These are phyloP conservation scores for Chaetophractus vellerosus DNA, from an alignment of 2,797 vertebrate genomes.

Conservation along the genomic window DNA sequence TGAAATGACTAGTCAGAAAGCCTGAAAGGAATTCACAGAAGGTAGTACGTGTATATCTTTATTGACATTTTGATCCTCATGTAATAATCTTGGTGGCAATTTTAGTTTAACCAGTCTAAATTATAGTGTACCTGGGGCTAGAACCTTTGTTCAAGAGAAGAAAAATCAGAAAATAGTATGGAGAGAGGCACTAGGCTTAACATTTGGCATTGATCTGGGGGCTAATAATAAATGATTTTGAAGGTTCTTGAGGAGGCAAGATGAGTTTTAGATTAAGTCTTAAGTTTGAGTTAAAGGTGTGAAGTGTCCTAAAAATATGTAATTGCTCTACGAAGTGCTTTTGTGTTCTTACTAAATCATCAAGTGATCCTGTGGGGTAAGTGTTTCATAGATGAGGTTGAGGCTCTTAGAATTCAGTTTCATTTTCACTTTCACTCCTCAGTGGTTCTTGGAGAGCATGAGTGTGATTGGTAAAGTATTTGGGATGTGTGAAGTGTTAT, in stretches of 20 bases:
- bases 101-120: not conserved
- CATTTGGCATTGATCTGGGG: constrained; percentile 49
- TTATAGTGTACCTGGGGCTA: not conserved
- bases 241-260: not conserved
- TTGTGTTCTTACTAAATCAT: constrained; percentile 42
- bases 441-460: not conserved
- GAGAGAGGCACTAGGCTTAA: not conserved
- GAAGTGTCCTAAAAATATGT: not conserved
- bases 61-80: not conserved
- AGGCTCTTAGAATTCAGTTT: constrained; percentile 20
- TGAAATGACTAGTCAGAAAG: not conserved
- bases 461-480: not conserved
- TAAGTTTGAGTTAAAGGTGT: not conserved
- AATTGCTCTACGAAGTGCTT: constrained; percentile 3
- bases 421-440: not conserved
- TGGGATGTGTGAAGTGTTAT: not conserved
- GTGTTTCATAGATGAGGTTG: not conserved
- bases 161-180: not conserved
- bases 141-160: not conserved
- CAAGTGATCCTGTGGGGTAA: not conserved
- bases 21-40: not conserved
- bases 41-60: not conserved
- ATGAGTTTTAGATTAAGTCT: constrained; percentile 28
- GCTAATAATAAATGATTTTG: not conserved
- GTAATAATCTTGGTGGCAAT: not conserved